A percentile compares a stretch with the other conserved stretches of the same genome.
These are phyloP conservation scores for Sipha maydis DNA, from an alignment of 2,888 invertebrate genomes.

Conservation along the genomic window DNA sequence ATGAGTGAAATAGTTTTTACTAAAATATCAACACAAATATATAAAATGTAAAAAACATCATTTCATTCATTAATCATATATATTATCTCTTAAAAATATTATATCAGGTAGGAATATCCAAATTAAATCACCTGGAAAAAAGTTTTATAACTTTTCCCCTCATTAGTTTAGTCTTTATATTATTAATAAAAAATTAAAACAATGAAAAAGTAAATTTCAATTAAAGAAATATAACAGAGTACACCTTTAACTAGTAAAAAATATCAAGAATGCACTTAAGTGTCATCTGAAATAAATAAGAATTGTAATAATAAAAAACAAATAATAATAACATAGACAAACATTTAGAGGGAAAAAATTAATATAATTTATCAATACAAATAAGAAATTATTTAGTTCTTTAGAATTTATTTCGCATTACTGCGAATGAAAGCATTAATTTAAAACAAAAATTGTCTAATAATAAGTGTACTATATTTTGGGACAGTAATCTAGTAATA, in stretches of 20 bases:
- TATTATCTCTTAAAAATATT: slow-evolving; percentile 47
- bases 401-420: not conserved
- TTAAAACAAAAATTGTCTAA: slow-evolving; percentile 26
- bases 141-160: slow-evolving; percentile 29
- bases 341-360: not conserved
- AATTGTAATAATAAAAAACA: not conserved
- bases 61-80: slow-evolving; percentile 45
- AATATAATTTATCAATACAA: not conserved
- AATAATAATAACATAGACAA: not conserved
- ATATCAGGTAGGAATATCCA: slow-evolving; percentile 50
- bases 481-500: not conserved
- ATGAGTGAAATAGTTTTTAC: slow-evolving; percentile 40
- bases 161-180: slow-evolving; percentile 28
- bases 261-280: slow-evolving; percentile 28
- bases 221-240: slow-evolving; percentile 26
- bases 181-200: not conserved
- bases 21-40: slow-evolving; percentile 49
- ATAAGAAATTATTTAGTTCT: slow-evolving; percentile 1
- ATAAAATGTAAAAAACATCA: slow-evolving; percentile 61
- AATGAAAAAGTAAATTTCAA: slow-evolving; percentile 30
- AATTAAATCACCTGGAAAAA: slow-evolving; percentile 46
- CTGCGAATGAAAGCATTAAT: not conserved
- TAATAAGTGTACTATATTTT: not conserved
- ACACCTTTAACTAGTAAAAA: slow-evolving; percentile 20
- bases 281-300: not conserved